These are phyloP conservation scores for Diaphora mendica DNA, from an alignment of 2,888 invertebrate genomes.

Conservation along the genomic window DNA sequence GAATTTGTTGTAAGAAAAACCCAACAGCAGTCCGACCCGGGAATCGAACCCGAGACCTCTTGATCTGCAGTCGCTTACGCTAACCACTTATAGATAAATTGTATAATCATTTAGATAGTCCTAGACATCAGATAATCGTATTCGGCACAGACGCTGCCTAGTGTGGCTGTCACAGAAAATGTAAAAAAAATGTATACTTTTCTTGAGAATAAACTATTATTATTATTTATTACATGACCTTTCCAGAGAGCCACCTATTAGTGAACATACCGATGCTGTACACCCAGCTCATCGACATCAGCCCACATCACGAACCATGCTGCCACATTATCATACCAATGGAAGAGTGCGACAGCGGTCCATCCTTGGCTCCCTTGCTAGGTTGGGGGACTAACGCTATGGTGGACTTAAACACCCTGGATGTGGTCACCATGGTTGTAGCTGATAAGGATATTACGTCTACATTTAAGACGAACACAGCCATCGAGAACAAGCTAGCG, in stretches of 20 bases:
- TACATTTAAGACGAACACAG: conserved; percentile 89
- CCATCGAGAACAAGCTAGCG: conserved; percentile 90
- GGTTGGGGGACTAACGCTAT: conserved; percentile 85
- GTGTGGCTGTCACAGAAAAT: no score
- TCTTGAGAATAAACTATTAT: no score
- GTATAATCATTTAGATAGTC: no score
- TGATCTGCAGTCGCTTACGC: no score
- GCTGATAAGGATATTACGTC: conserved; percentile 89
- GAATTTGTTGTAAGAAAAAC: no score
- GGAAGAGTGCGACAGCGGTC: conserved; percentile 84
- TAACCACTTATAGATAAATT: no score
- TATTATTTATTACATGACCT: not conserved
- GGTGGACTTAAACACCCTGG: conserved; percentile 90
- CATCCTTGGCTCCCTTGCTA: conserved; percentile 89
- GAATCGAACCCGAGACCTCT: no score
- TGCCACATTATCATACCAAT: conserved; percentile 91
- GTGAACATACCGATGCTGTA: conserved; percentile 94
- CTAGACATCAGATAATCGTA: no score
- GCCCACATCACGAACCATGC: conserved; percentile 93
- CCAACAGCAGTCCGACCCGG: no score
- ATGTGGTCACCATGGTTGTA: conserved; percentile 89
- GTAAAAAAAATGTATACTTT: no score
- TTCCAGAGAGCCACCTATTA: conserved; percentile 91
- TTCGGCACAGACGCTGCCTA: no score
- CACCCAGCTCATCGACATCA: conserved; percentile 94